phyloP scores from a whole-genome alignment of 1,140 invertebrate genomes.

The Bombus pascuorum region DNA sequence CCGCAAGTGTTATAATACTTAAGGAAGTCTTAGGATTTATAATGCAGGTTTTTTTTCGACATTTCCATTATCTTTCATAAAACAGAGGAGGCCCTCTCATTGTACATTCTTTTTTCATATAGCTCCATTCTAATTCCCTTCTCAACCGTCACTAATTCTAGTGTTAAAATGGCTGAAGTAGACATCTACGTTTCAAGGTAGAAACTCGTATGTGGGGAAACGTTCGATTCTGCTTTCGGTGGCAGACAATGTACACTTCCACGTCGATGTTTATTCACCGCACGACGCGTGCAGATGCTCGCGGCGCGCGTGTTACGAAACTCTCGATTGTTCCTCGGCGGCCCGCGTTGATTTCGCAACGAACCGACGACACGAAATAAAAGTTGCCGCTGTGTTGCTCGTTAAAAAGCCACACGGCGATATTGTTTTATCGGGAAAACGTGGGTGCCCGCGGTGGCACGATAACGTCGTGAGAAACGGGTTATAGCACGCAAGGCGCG shows the following conservation, averaged over 20 bases:
- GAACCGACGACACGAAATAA: slow-evolving; percentile 5
- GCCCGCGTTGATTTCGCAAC: slow-evolving; percentile 26
- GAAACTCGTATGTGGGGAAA: neutral
- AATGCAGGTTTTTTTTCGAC: no score
- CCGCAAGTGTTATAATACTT: no score
- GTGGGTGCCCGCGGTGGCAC: slow-evolving; percentile 34
- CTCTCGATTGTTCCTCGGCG: slow-evolving; percentile 33
- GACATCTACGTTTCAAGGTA: neutral
- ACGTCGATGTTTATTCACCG: slow-evolving; percentile 7
- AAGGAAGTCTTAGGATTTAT: no score
- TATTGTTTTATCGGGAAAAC: slow-evolving; percentile 31
- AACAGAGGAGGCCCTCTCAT: no score
- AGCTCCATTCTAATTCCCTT: neutral
- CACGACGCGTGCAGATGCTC: slow-evolving; percentile 35
- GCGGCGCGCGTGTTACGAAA: slow-evolving; percentile 44
- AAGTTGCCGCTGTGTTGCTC: neutral
- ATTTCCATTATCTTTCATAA: no score
- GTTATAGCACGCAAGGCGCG: neutral
- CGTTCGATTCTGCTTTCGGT: neutral
- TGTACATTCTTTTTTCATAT: no score
- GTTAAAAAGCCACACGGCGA: slow-evolving; percentile 12
- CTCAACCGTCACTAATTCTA: neutral
- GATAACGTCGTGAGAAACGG: slow-evolving; percentile 57
- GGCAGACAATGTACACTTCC: neutral
- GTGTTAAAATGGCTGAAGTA: neutral